These are phyloP conservation scores for Caenorhabditis brenneri DNA, from an alignment of 1,140 invertebrate species.

Conservation along the genomic window DNA sequence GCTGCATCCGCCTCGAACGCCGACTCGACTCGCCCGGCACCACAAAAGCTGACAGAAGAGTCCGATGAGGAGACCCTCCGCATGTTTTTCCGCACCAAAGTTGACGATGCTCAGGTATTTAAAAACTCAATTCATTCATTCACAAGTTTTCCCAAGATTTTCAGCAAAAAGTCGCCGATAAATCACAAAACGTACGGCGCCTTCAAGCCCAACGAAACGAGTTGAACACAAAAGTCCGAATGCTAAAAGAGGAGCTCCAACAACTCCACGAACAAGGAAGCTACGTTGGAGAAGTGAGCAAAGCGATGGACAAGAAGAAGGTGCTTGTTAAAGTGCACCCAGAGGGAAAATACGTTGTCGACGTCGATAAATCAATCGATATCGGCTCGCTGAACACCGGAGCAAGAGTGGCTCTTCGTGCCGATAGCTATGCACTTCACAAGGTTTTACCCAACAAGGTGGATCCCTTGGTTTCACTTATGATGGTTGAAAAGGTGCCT, in stretches of 20 bases:
- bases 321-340: constrained; percentile 99
- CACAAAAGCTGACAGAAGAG: constrained; percentile 17
- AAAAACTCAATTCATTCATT: too few species aligned
- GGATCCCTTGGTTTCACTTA: constrained; percentile 98
- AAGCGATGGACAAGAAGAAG: constrained; percentile 99
- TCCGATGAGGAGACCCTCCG: constrained; percentile 56
- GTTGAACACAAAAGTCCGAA: constrained; percentile 96
- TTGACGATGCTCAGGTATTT: constrained; percentile 64
- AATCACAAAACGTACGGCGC: constrained; percentile 93
- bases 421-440: constrained; percentile 97
- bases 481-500: constrained; percentile 99
- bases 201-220: constrained; percentile 98
- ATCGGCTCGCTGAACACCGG: constrained; percentile 97
- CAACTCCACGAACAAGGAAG: constrained; percentile 98
- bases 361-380: constrained; percentile 98
- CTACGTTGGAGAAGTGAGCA: constrained; percentile 98
- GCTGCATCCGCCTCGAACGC: background rate
- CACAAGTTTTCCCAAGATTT: background rate
- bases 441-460: constrained; percentile 99
- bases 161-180: constrained; percentile 87
- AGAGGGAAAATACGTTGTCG: constrained; percentile 99
- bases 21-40: background rate
- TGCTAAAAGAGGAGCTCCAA: constrained; percentile 95
- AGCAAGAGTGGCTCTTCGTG: constrained; percentile 92
- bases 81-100: constrained; percentile 68